Evolutionary conservation across 2,113 vertebrate species (phyloP).

Genomic region (rabbit (Oryctolagus cuniculus)): mOryCun1.1 NC_091438.1:7188001-7188500

Average conservation of each 20-base stretch:
- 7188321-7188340: constrained; percentile 87
- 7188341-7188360: constrained; percentile 22
- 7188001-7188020: background rate
- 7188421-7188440: background rate
- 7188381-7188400: background rate
- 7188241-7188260: background rate
- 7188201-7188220: background rate
- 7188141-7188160: accelerated
- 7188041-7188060: background rate
- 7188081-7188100: accelerated
- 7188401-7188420: background rate
- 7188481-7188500: no score
- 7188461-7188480: background rate
- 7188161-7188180: background rate
- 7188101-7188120: no score
- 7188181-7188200: background rate
- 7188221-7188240: background rate
- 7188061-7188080: background rate
- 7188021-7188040: background rate
- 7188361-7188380: background rate
- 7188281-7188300: background rate
- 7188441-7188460: background rate
- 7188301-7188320: constrained; percentile 81
- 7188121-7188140: background rate
- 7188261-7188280: background rate